phyloP scores from a whole-genome alignment of 1,140 invertebrate species.

The Aphidius gifuensis region DNA sequence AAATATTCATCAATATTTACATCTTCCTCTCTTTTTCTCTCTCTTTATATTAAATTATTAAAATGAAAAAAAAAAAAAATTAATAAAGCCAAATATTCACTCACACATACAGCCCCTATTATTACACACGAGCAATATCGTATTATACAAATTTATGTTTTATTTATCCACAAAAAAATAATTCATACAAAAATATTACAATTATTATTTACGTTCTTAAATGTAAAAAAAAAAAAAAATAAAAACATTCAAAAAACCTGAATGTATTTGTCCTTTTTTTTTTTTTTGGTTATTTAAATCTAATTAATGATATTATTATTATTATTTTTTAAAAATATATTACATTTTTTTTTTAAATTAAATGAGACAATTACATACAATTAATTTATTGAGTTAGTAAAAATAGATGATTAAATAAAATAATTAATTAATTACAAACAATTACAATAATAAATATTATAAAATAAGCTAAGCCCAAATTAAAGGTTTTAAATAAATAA shows the following conservation, averaged over 20 bases:
- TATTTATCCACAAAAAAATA: conserved; percentile 44
- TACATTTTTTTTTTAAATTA: background rate
- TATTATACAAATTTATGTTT: conserved; percentile 35
- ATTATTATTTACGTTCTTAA: conserved; percentile 26
- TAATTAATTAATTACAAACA: too few relatives aligned
- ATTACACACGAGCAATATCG: conserved; percentile 23
- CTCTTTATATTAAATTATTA: background rate
- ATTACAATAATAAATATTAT: too few relatives aligned
- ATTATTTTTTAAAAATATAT: background rate
- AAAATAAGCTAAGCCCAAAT: too few relatives aligned
- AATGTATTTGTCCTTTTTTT: background rate
- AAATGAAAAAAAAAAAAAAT: conserved; percentile 17
- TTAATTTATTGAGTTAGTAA: too few relatives aligned
- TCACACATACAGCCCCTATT: conserved; percentile 29
- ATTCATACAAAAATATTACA: conserved; percentile 53
- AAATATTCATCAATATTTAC: too few relatives aligned
- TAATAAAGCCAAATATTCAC: conserved; percentile 23
- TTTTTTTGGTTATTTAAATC: conserved; percentile 3
- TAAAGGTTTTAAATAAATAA: too few relatives aligned
- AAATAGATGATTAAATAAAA: too few relatives aligned
- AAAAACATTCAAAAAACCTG: background rate
- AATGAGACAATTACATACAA: conserved; percentile 17
- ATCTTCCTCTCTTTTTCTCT: too few relatives aligned
- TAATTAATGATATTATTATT: conserved; percentile 6
- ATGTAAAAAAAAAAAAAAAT: conserved; percentile 2